Evolutionary conservation across 2,888 invertebrate genomes (phyloP), one percentile per base, ranked within the genome.

Genomic region (Apocheima hispidaria): DNA sequence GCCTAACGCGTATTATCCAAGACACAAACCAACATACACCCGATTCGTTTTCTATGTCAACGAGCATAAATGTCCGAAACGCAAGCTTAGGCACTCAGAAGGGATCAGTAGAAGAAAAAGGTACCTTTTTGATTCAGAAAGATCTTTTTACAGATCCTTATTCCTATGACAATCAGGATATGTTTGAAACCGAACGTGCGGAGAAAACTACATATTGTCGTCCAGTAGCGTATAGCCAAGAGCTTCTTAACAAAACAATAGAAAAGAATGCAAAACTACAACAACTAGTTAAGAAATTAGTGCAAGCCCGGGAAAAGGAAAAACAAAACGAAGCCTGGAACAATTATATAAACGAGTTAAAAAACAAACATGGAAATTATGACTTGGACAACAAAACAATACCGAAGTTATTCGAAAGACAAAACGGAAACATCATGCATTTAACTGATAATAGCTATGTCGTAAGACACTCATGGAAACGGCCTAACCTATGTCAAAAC

Each of bases 281-380:
- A 48, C 64, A 56, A 18, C 60, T 88, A 16, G 74, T 89, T 0
- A 78, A 71, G 46, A 82, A 79, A 58, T 59, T 90, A 36, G 70
- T 79, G 9, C 53, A 73, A 36, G 75, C 72, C 2, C 75, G 87
- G 65, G 77, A 83, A 62, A 81, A 60, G 57, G 84, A 87, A 59
- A 87, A 83, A 67, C 74, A 84, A 50, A 75, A 70, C 43, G 80
- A 83, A 57, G 68, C 74, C 1, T 88, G 87, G 85, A 84, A 87
- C 63, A 87, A 84, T 54, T 88, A 83, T 44, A 84, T 91, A n/a
- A 84, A 86, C 40, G 73, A 81, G 35, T 71, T 88, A 33, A 85
- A 82, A 63, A 82, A 75, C 56, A 89, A 81, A 69, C 82, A 87
- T 50, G 57, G 53, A 23, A 62, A 49, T 30, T 20, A 46, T 10